phyloP scores from a whole-genome alignment of 2,888 invertebrate species.

The Thelaira solivaga region DNA sequence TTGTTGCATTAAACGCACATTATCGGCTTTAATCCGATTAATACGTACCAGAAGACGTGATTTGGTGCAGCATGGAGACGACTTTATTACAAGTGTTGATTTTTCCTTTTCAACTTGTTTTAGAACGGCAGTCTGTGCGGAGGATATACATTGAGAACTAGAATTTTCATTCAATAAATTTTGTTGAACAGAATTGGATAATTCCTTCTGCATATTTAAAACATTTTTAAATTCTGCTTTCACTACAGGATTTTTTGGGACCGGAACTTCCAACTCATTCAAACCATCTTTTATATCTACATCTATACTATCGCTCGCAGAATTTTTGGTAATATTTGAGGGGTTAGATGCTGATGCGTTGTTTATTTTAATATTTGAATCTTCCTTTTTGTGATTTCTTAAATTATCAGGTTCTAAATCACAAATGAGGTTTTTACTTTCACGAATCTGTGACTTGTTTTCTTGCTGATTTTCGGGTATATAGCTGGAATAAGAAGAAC shows the following conservation, averaged over 20 bases:
- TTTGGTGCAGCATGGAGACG: constrained; percentile 66
- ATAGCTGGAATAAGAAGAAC: constrained; percentile 5
- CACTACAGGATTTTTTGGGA: neutral
- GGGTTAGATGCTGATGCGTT: neutral
- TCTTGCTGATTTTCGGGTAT: neutral
- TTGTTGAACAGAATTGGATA: constrained; percentile 1
- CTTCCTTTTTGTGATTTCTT: neutral
- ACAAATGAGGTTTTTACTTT: neutral
- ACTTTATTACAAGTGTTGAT: constrained; percentile 42
- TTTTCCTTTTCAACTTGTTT: constrained; percentile 31
- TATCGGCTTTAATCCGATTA: constrained; percentile 77
- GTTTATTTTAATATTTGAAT: neutral
- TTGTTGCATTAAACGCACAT: constrained; percentile 81
- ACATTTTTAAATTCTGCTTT: constrained; percentile 71
- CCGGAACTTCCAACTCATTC: neutral
- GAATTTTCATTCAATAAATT: constrained; percentile 59
- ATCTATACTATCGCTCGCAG: neutral
- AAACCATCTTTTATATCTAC: neutral
- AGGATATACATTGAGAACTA: constrained; percentile 54
- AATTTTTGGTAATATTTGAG: neutral
- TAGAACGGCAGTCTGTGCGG: neutral
- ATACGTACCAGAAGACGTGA: constrained; percentile 76
- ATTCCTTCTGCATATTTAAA: constrained; percentile 67
- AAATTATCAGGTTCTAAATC: neutral
- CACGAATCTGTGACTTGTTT: neutral